Percentiles rank a stretch among this genome's conserved stretches.
Conservation (phyloP, 2,888 invertebrate species). For the Clanis bilineata region DNA sequence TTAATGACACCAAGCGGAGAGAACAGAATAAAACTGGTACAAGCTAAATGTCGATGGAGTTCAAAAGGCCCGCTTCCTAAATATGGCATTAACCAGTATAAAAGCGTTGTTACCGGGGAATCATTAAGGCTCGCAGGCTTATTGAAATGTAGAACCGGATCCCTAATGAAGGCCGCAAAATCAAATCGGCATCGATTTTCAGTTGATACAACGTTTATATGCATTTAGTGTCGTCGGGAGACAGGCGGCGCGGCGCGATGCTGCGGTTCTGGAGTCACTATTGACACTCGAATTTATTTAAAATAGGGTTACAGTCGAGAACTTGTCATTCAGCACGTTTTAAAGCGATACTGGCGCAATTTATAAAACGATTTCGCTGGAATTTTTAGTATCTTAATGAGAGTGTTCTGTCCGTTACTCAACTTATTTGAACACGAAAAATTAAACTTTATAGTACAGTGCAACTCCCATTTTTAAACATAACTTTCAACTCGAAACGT, state of each 20-base stretch:
- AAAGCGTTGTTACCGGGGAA: conserved; percentile 72
- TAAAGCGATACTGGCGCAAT: too few relatives aligned
- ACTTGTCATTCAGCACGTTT: too few relatives aligned
- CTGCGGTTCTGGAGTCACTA: not conserved
- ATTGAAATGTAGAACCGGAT: conserved; percentile 79
- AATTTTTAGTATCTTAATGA: too few relatives aligned
- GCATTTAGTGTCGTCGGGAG: conserved; percentile 58
- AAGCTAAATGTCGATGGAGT: conserved; percentile 52
- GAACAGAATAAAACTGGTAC: conserved; percentile 50
- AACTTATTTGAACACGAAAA: too few relatives aligned
- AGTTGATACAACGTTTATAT: conserved; percentile 67
- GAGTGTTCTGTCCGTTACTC: too few relatives aligned
- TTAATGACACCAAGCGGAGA: conserved; percentile 53
- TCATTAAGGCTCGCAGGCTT: conserved; percentile 73
- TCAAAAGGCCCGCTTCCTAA: conserved; percentile 77
- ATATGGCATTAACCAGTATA: conserved; percentile 72
- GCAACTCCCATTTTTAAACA: too few relatives aligned
- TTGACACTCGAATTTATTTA: too few relatives aligned
- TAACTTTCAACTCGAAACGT: too few relatives aligned
- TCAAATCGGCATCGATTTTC: conserved; percentile 77
- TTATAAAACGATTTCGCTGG: too few relatives aligned
- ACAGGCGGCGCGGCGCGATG: conserved; percentile 25
- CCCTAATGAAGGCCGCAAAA: conserved; percentile 79
- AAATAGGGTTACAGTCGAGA: too few relatives aligned
- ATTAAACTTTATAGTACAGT: too few relatives aligned